Evolutionary conservation across 2,888 invertebrate genomes (phyloP).

Genomic region (Tenthredo scrophulariae): DNA sequence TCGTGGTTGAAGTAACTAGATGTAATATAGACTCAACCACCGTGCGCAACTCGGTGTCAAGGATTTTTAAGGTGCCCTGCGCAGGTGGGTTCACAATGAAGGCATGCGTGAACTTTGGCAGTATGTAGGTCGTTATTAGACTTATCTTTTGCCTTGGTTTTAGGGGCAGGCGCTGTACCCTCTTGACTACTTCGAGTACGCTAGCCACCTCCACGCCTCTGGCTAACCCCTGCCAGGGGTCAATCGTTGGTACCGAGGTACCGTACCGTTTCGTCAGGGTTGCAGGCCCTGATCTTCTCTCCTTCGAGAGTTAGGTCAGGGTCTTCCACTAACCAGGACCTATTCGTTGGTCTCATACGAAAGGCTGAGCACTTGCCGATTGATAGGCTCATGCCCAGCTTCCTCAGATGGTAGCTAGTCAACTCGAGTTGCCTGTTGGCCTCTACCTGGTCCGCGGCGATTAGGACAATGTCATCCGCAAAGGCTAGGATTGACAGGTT

Average conservation of each 20-base stretch:
- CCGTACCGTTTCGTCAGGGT: neutral
- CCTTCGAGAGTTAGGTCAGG: neutral
- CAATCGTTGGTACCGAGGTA: neutral
- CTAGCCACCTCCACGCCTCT: too few relatives aligned
- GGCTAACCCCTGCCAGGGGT: too few relatives aligned
- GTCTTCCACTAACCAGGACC: constrained; percentile 52
- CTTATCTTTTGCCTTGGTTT: neutral
- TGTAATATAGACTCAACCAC: constrained; percentile 12
- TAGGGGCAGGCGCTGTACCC: neutral
- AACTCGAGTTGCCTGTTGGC: constrained; percentile 39
- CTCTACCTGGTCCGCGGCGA: neutral
- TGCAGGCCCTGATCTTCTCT: neutral
- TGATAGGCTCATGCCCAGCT: constrained; percentile 56
- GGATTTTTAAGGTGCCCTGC: neutral
- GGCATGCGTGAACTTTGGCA: neutral
- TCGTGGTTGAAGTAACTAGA: neutral
- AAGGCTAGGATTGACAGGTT: neutral
- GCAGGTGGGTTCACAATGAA: neutral
- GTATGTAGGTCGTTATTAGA: neutral
- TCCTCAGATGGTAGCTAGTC: neutral
- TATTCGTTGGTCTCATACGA: neutral
- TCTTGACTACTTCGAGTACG: neutral
- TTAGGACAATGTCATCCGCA: constrained; percentile 64
- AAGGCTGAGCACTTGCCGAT: constrained; percentile 53
- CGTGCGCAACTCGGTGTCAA: neutral